Percentiles rank a stretch among this genome's conserved stretches.
phyloP scores from a whole-genome alignment of 1,140 invertebrate species.

The Drosophila malerkotliana region DNA sequence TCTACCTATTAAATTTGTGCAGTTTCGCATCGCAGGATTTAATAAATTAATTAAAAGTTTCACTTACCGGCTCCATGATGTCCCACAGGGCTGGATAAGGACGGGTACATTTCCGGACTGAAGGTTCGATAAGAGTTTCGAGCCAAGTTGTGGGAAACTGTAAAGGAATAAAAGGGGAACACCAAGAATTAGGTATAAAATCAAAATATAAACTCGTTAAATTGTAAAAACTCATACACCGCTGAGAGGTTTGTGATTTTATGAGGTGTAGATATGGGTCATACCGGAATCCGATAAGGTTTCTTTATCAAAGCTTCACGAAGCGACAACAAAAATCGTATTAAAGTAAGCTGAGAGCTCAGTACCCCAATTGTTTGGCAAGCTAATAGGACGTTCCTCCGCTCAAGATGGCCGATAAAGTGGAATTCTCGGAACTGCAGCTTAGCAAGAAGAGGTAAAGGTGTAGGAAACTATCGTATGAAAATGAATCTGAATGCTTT shows the following conservation, averaged over 20 bases:
- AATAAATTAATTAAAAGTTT: constrained; percentile 43
- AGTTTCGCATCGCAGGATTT: background rate
- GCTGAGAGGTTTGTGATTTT: background rate
- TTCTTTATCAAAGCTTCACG: constrained; percentile 11
- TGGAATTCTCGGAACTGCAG: constrained; percentile 13
- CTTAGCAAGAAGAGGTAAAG: constrained; percentile 1
- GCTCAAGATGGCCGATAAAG: constrained; percentile 5
- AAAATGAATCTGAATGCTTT: background rate
- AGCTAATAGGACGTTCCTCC: background rate
- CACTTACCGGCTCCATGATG: constrained; percentile 56
- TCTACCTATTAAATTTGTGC: background rate
- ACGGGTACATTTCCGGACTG: constrained; percentile 46
- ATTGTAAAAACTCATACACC: background rate
- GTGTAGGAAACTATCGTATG: background rate
- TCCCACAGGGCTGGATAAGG: constrained; percentile 35
- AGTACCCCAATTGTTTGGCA: background rate
- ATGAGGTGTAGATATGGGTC: background rate
- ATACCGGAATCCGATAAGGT: constrained; percentile 19
- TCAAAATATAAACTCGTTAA: background rate
- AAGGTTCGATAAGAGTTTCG: constrained; percentile 57
- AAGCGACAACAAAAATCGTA: background rate
- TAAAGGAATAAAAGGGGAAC: constrained; percentile 18
- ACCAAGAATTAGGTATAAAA: background rate
- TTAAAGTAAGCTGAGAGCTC: background rate
- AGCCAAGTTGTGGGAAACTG: constrained; percentile 58